Base-by-base conservation (phyloP, 2,797 vertebrate genomes). In the Esox masquinongy region DNA sequence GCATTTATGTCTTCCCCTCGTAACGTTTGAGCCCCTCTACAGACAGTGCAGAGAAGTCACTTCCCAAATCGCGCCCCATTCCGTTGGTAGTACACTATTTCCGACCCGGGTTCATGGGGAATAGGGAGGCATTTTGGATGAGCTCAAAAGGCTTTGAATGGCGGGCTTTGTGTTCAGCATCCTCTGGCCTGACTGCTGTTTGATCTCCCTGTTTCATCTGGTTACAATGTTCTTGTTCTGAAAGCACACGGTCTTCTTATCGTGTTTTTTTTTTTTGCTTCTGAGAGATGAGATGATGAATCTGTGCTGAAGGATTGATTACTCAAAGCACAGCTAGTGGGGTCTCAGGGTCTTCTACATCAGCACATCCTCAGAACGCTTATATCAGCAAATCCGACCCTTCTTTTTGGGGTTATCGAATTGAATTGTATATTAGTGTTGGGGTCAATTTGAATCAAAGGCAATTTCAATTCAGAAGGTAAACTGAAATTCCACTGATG, bases 1-100 rank as follows among this genome's bases (percentile, higher is more conserved):
- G 64, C 64, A 36, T 19, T 66, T 34, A 66, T 34, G 64, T 66
- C 63, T 66, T 34, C 63, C 17, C 63, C 56, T 59, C 56, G 22
- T 59, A 59, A 22, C 22, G 22, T 59, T 12, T 61, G 56, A 61
- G 56, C 56, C 56, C 11, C 56, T 61, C 56, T 12, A 24, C 11
- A 61, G 56, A 61, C 43, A 47, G 43, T 4, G 43, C 43, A 47
- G 43, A 47, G 9, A 1, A 11, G 9, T 47, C 43, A 14, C 43
- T 47, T 47, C 12, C 43, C 43, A 47, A 47, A 47, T 47, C 43
- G 12, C 43, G 2, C 43, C 43, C 43, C 12, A 14, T 47, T 47
- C 43, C 43, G 43, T 14, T 2, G 3, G 1, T 47, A 47, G 43
- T 47, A 8, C 43, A 47, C 43, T 14, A 14, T 2, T 1, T 1